Conservation (phyloP, 2,888 invertebrate species). For the Lobophora halterata region DNA sequence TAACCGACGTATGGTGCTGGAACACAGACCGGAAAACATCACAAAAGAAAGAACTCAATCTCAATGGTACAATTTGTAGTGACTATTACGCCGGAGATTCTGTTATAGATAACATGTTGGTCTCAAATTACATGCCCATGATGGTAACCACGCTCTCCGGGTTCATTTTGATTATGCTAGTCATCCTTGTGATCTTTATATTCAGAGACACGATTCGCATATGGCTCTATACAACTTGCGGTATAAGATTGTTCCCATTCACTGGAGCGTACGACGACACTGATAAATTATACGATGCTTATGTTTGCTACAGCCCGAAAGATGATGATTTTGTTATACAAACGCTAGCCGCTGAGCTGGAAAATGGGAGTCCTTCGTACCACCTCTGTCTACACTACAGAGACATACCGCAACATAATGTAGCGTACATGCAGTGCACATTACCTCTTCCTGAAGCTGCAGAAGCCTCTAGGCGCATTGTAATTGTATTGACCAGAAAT, state of each 20-base stretch:
- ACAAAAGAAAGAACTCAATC: slow-evolving; percentile 88
- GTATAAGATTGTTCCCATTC: slow-evolving; percentile 89
- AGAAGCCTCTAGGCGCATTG: slow-evolving; percentile 91
- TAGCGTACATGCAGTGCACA: slow-evolving; percentile 84
- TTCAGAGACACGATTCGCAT: slow-evolving; percentile 92
- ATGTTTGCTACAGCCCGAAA: slow-evolving; percentile 95
- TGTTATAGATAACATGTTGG: slow-evolving; percentile 89
- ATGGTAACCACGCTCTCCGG: slow-evolving; percentile 89
- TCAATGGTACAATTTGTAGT: slow-evolving; percentile 92
- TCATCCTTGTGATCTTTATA: slow-evolving; percentile 89
- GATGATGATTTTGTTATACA: slow-evolving; percentile 95
- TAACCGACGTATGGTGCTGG: slow-evolving; percentile 89
- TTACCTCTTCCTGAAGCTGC: slow-evolving; percentile 92
- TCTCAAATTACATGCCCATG: slow-evolving; percentile 91
- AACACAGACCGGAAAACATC: slow-evolving; percentile 84
- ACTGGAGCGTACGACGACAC: slow-evolving; percentile 87
- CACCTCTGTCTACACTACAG: slow-evolving; percentile 94
- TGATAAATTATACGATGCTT: slow-evolving; percentile 95
- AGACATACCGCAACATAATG: slow-evolving; percentile 87
- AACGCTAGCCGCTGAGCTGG: slow-evolving; percentile 91
- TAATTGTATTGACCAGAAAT: slow-evolving; percentile 92
- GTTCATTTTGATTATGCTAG: slow-evolving; percentile 87
- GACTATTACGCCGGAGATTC: slow-evolving; percentile 92
- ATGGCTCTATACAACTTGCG: slow-evolving; percentile 93
- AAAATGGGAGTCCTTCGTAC: slow-evolving; percentile 89